These are phyloP conservation scores for Chiroxiphia lanceolata DNA, from an alignment of 2,797 vertebrate genomes.

Conservation along the genomic window DNA sequence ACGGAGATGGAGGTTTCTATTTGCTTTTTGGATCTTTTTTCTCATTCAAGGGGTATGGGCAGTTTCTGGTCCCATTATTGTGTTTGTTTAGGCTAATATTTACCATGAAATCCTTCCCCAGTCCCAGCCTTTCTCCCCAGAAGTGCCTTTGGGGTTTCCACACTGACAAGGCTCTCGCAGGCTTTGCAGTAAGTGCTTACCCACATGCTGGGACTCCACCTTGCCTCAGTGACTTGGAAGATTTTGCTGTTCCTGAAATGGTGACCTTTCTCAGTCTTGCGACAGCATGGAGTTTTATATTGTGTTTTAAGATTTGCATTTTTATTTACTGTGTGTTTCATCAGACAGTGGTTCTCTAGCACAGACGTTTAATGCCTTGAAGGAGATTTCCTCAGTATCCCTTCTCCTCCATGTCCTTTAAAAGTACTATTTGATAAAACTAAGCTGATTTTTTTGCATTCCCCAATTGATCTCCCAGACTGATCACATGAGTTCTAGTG, in stretches of 20 bases:
- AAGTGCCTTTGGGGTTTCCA: background rate
- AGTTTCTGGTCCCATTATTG: background rate
- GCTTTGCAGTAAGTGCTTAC: background rate
- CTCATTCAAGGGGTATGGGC: background rate
- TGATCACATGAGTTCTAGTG: background rate
- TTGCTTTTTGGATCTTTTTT: background rate
- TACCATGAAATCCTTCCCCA: background rate
- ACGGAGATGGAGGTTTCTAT: background rate
- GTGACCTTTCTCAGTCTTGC: background rate
- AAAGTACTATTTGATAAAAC: background rate
- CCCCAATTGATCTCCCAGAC: background rate
- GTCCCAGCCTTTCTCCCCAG: background rate
- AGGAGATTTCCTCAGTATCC: background rate
- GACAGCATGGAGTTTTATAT: background rate
- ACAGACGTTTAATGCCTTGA: background rate
- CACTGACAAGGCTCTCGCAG: background rate
- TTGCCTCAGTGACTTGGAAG: background rate
- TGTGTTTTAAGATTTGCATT: background rate
- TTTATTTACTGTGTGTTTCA: background rate
- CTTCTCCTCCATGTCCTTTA: background rate
- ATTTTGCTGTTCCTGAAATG: background rate
- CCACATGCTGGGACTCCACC: background rate
- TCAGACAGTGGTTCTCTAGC: background rate
- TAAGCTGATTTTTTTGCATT: background rate
- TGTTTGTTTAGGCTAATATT: background rate